phyloP scores from a whole-genome alignment of 2,797 vertebrate genomes.

The Taeniopygia guttata region DNA sequence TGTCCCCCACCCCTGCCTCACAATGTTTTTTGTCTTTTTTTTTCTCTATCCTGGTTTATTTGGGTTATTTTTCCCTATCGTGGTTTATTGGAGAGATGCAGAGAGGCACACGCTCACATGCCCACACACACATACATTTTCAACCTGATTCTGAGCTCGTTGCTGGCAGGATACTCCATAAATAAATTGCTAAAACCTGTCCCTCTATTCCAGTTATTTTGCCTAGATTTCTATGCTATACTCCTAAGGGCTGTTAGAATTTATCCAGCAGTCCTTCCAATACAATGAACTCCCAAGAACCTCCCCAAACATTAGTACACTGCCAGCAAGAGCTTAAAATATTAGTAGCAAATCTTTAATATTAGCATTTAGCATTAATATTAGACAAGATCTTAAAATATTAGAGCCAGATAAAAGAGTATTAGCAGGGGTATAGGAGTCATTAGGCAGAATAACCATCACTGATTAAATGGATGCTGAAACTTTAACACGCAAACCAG shows the following conservation, averaged over 20 bases:
- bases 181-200: neutral
- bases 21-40: neutral
- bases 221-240: neutral
- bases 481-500: slow-evolving; percentile 53
- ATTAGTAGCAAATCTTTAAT: slow-evolving; percentile 36
- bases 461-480: slow-evolving; percentile 49
- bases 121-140: neutral
- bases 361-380: slow-evolving; percentile 56
- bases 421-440: slow-evolving; percentile 53
- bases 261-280: neutral
- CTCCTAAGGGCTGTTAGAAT: neutral
- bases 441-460: slow-evolving; percentile 52
- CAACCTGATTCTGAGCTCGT: neutral
- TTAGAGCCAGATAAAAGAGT: slow-evolving; percentile 58
- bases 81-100: neutral
- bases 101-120: neutral
- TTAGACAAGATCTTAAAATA: slow-evolving; percentile 63
- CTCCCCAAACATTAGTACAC: neutral
- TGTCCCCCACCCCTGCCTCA: neutral
- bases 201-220: neutral
- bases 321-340: slow-evolving; percentile 39
- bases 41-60: neutral
- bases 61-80: neutral
- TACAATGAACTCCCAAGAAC: slow-evolving; percentile 5
- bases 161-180: neutral